phyloP scores from a whole-genome alignment of 1,140 invertebrate genomes.

The Dendrolimus kikuchii region DNA sequence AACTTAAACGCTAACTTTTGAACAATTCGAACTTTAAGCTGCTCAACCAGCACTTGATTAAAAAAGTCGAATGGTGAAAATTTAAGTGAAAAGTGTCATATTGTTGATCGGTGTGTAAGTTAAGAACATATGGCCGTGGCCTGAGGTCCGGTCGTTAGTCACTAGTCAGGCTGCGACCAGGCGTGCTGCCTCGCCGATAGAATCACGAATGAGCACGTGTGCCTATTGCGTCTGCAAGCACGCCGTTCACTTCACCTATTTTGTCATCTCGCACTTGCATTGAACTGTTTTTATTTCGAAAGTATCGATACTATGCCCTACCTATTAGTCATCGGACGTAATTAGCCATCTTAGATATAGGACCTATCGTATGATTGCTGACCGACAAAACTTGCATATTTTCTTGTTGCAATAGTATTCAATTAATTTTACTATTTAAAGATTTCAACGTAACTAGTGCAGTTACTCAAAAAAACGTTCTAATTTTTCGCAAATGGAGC shows the following conservation, averaged over 20 bases:
- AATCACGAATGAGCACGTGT: slow-evolving; percentile 61
- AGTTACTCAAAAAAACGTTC: too few species aligned
- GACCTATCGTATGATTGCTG: not conserved
- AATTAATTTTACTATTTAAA: too few species aligned
- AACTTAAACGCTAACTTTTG: slow-evolving; percentile 15
- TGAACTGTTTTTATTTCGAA: slow-evolving; percentile 32
- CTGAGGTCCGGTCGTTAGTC: slow-evolving; percentile 34
- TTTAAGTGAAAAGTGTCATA: slow-evolving; percentile 48
- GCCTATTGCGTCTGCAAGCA: slow-evolving; percentile 46
- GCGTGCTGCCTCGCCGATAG: slow-evolving; percentile 45
- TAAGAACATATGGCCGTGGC: slow-evolving; percentile 53
- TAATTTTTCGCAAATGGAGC: too few species aligned
- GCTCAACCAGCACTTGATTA: not conserved
- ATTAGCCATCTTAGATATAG: slow-evolving; percentile 19
- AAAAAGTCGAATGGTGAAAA: slow-evolving; percentile 18
- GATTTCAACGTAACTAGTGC: too few species aligned
- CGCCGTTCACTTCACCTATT: slow-evolving; percentile 60
- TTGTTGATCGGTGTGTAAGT: slow-evolving; percentile 51
- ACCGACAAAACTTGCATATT: too few species aligned
- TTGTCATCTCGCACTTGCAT: slow-evolving; percentile 38
- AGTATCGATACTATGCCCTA: slow-evolving; percentile 23
- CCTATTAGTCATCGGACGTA: slow-evolving; percentile 32
- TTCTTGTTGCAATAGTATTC: too few species aligned
- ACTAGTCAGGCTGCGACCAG: slow-evolving; percentile 26
- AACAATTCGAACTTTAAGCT: slow-evolving; percentile 1